Conservation (phyloP, 2,888 invertebrate genomes). For the Smittia aterrima region DNA sequence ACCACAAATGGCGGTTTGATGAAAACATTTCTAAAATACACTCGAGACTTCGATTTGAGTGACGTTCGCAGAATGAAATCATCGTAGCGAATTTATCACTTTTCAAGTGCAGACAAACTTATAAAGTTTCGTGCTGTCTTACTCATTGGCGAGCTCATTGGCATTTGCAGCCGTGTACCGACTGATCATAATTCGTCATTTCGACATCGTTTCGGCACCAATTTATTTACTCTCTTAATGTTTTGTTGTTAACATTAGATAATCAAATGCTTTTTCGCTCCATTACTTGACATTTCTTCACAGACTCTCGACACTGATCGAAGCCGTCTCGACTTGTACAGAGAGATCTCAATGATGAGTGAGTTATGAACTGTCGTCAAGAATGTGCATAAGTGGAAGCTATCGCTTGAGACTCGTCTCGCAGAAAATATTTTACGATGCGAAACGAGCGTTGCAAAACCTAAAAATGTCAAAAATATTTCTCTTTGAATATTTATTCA, state of each 20-base stretch:
- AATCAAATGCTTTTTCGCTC: slow-evolving; percentile 4
- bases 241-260: slow-evolving; percentile 8
- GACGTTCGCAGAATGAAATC: too few relatives aligned
- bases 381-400: slow-evolving; percentile 6
- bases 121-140: not conserved
- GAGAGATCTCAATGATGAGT: not conserved
- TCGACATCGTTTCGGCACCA: not conserved
- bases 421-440: not conserved
- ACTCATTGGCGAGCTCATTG: too few relatives aligned
- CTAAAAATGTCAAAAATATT: not conserved
- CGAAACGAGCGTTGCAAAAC: not conserved
- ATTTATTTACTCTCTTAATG: not conserved
- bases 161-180: not conserved
- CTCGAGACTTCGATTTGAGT: too few relatives aligned
- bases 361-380: not conserved
- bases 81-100: too few relatives aligned
- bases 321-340: not conserved
- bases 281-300: slow-evolving; percentile 4
- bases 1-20: not conserved
- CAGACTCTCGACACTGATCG: not conserved
- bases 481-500: not conserved
- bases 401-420: not conserved
- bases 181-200: not conserved
- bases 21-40: not conserved
- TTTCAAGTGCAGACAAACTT: too few relatives aligned